Conservation (phyloP, 2,888 invertebrate species). For the Caradrina clavipalpis region DNA sequence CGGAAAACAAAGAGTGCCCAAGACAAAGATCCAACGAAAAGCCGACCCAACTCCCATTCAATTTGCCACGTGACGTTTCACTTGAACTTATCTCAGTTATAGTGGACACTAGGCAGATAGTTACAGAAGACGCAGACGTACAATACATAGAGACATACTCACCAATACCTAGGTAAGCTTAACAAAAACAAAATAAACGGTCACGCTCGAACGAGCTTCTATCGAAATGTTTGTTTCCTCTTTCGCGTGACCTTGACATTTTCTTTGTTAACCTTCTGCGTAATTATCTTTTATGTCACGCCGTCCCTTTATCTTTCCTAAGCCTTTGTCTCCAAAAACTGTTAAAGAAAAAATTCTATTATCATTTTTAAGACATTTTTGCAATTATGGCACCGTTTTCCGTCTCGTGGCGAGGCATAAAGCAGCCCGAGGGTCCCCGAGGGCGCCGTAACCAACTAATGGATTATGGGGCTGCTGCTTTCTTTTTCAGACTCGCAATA, state of each 20-base stretch:
- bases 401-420: conserved; percentile 26
- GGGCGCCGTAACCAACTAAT: conserved; percentile 46
- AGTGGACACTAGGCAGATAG: conserved; percentile 13
- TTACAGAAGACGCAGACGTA: conserved; percentile 21
- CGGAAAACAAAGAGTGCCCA: conserved; percentile 55
- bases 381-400: conserved; percentile 43
- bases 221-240: background rate
- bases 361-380: conserved; percentile 49
- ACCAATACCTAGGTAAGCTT: background rate
- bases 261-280: conserved; percentile 33
- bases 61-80: conserved; percentile 64
- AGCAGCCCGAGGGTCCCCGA: conserved; percentile 32
- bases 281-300: background rate
- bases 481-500: conserved; percentile 13
- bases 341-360: conserved; percentile 50
- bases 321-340: conserved; percentile 55
- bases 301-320: conserved; percentile 45
- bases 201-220: background rate
- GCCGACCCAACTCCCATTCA: conserved; percentile 68
- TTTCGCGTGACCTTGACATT: conserved; percentile 6
- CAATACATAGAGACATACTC: background rate
- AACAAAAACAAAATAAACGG: background rate
- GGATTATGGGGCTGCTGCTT: conserved; percentile 25
- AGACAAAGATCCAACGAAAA: conserved; percentile 61
- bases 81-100: conserved; percentile 60